Evolutionary conservation across 2,797 vertebrate genomes (phyloP).

Genomic region (Sitta carolinensis): DNA sequence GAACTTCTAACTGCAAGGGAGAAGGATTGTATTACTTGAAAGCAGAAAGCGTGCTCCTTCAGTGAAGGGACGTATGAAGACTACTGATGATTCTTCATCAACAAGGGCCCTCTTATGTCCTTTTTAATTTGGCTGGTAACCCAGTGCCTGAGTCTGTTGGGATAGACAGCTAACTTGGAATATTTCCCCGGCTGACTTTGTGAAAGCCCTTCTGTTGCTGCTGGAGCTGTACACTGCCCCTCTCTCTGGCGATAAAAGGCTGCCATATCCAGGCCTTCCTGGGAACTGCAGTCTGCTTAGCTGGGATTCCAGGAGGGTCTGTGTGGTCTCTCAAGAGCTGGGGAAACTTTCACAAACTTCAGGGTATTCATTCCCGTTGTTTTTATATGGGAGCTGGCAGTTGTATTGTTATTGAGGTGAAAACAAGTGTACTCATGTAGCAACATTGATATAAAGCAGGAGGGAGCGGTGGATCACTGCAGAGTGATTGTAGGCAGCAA

Average conservation of each 20-base stretch:
- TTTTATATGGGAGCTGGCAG: background rate
- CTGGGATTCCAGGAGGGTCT: background rate
- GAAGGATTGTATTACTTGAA: background rate
- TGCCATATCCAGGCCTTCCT: constrained; percentile 5
- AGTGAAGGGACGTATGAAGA: background rate
- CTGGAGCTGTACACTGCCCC: background rate
- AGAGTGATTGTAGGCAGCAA: background rate
- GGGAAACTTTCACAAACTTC: background rate
- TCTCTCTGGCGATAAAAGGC: background rate
- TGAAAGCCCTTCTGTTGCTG: constrained; percentile 34
- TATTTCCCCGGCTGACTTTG: background rate
- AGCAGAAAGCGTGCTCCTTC: background rate
- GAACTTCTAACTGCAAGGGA: background rate
- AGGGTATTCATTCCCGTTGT: background rate
- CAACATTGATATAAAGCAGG: background rate
- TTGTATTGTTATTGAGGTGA: background rate
- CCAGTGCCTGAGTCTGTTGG: background rate
- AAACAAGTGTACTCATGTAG: background rate
- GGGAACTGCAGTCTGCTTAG: background rate
- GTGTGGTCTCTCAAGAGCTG: fast-evolving
- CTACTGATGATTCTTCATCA: background rate
- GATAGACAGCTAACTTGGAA: background rate
- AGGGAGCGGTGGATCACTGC: background rate
- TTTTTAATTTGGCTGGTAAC: background rate
- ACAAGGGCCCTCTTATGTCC: background rate